Percentiles rank a stretch among this genome's conserved stretches.
phyloP scores from a whole-genome alignment of 2,888 invertebrate species.

The Eurois occulta region DNA sequence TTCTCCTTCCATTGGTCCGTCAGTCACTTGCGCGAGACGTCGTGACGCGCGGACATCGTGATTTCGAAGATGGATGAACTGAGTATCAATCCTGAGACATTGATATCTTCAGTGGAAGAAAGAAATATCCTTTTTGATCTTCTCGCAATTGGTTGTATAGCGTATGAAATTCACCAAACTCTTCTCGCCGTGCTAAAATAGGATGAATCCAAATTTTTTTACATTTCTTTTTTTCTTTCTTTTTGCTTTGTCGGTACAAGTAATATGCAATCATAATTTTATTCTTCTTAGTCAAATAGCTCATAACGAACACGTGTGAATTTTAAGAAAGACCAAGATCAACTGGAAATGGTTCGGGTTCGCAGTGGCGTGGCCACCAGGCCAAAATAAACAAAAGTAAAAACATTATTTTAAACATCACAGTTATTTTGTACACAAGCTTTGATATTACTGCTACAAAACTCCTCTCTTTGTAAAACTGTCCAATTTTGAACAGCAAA shows the following conservation, averaged over 20 bases:
- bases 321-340: constrained; percentile 15
- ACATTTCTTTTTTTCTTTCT: constrained; percentile 16
- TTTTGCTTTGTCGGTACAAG: constrained; percentile 17
- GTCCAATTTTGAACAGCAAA: constrained; percentile 16
- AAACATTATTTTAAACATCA: not conserved
- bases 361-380: constrained; percentile 16
- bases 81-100: too few species aligned
- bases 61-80: too few species aligned
- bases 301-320: constrained; percentile 15
- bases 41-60: too few species aligned
- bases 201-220: constrained; percentile 19
- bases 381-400: not conserved
- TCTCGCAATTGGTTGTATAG: constrained; percentile 45
- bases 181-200: constrained; percentile 14
- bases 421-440: not conserved
- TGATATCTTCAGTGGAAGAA: too few species aligned
- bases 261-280: constrained; percentile 12
- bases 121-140: constrained; percentile 48
- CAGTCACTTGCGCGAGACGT: too few species aligned
- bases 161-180: constrained; percentile 28
- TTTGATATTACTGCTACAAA: not conserved
- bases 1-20: too few species aligned
- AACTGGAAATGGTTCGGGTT: not conserved
- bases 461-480: constrained; percentile 14
- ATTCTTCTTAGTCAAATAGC: constrained; percentile 16